Base-by-base conservation (phyloP, 2,113 vertebrate species). In the Pheucticus melanocephalus region DNA sequence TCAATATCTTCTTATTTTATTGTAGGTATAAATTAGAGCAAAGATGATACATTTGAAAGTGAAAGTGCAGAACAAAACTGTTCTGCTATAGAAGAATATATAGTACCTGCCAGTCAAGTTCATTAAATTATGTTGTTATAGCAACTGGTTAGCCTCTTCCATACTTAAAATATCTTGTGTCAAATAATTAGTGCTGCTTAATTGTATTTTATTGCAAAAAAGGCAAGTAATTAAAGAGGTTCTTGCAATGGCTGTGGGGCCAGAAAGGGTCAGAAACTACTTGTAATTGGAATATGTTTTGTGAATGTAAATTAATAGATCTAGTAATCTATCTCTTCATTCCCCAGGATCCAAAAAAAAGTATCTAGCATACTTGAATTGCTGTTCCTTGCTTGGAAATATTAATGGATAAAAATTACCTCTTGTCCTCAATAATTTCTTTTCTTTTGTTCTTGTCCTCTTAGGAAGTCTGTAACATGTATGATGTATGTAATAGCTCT, bases 181-280 rank as follows among this genome's bases (percentile, higher is more conserved):
- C 84, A 95, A 70, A 85, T 72, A 96, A 91, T 96, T 88, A 94
- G 39, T 72, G 53, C 28, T 82, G n/a, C 61, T 82, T 94, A 95
- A 94, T 92, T 91, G 61, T 95, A 72, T 92, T 85, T 94, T 88
- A 79, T 90, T 77, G 75, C 81, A 82, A 94, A 95, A 88, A 59
- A 93, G 39, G 63, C 40, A 88, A 60, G 68, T 92, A 84, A 95
- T 94, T 93, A 91, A 90, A 88, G 63, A 94, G 33, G 45, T 83
- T 95, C 84, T 82, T 88, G 30, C 53, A 61, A 63, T 66, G 33
- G 50, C 78, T 94, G 5, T 69, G 72, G 51, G 91, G 39, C 42
- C 60, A 91, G 54, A 93, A 93, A 73, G 42, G 65, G 78, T 92
- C 81, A 95, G 75, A 84, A 93, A 66, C 79, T 59, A 48, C 47